Percentiles rank a stretch among this genome's conserved stretches.
phyloP scores from a whole-genome alignment of 1,140 invertebrate species.

The Coptotermes formosanus region DNA sequence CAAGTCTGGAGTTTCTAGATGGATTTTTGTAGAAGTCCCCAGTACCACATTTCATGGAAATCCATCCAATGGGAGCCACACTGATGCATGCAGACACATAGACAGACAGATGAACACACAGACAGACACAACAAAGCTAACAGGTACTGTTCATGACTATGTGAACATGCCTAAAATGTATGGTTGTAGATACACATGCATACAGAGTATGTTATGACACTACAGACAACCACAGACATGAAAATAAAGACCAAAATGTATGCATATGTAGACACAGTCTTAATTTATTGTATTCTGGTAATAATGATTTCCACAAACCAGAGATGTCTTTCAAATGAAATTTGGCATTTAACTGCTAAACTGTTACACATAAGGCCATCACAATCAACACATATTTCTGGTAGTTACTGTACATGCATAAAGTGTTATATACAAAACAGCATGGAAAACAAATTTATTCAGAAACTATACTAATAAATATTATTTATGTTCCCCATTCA shows the following conservation, averaged over 20 bases:
- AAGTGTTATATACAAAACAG: not conserved
- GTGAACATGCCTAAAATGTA: too few relatives aligned
- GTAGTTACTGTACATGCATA: not conserved
- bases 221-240: too few relatives aligned
- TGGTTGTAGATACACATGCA: too few relatives aligned
- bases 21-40: too few relatives aligned
- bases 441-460: not conserved
- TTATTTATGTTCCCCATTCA: not conserved
- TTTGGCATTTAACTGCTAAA: not conserved
- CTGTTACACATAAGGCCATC: not conserved
- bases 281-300: not conserved
- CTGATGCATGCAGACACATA: too few relatives aligned
- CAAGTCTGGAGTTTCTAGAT: too few relatives aligned
- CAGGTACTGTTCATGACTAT: too few relatives aligned
- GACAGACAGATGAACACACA: too few relatives aligned
- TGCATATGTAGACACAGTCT: not conserved
- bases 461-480: constrained; percentile 6
- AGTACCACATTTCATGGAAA: too few relatives aligned
- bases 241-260: not conserved
- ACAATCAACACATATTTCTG: not conserved
- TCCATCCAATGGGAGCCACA: too few relatives aligned
- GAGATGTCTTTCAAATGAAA: not conserved
- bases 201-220: too few relatives aligned
- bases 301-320: not conserved
- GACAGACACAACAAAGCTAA: too few relatives aligned